These are phyloP conservation scores for Syngnathus acus DNA, from an alignment of 2,797 vertebrate species.

Conservation along the genomic window DNA sequence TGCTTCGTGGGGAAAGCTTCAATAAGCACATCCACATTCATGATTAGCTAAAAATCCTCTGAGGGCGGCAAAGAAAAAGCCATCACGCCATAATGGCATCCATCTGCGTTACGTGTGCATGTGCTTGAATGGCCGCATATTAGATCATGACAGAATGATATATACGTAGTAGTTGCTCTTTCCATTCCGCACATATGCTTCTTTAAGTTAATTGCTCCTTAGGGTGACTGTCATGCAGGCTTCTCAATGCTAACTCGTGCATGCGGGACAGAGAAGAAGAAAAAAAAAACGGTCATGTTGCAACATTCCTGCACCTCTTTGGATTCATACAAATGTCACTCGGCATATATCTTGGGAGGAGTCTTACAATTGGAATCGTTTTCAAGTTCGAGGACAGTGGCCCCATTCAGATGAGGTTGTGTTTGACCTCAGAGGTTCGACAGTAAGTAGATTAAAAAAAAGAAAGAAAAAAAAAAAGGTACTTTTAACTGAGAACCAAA, in stretches of 20 bases:
- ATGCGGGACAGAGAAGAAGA: slow-evolving; percentile 28
- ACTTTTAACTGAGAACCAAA: not conserved
- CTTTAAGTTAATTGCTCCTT: slow-evolving; percentile 34
- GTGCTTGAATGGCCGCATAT: slow-evolving; percentile 9
- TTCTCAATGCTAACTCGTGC: slow-evolving; percentile 15
- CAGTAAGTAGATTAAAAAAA: not conserved
- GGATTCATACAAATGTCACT: not conserved
- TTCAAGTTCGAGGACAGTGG: not conserved
- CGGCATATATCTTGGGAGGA: not conserved
- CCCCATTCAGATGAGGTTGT: not conserved
- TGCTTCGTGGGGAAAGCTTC: not conserved
- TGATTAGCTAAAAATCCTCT: slow-evolving; percentile 17
- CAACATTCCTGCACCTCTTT: not conserved
- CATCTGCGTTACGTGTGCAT: slow-evolving; percentile 30
- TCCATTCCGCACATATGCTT: slow-evolving; percentile 29
- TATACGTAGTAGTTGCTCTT: slow-evolving; percentile 1
- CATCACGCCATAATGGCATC: slow-evolving; percentile 22
- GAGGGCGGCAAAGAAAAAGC: slow-evolving; percentile 5
- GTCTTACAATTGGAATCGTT: not conserved
- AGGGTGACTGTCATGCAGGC: slow-evolving; percentile 24
- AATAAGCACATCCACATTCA: slow-evolving; percentile 9
- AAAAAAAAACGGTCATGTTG: not conserved
- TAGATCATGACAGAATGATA: slow-evolving; percentile 21
- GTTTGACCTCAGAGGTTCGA: not conserved
- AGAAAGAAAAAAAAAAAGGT: not conserved